Evolutionary conservation across 2,888 invertebrate species (phyloP).

Genomic region (Leucoptera coffeella): DNA sequence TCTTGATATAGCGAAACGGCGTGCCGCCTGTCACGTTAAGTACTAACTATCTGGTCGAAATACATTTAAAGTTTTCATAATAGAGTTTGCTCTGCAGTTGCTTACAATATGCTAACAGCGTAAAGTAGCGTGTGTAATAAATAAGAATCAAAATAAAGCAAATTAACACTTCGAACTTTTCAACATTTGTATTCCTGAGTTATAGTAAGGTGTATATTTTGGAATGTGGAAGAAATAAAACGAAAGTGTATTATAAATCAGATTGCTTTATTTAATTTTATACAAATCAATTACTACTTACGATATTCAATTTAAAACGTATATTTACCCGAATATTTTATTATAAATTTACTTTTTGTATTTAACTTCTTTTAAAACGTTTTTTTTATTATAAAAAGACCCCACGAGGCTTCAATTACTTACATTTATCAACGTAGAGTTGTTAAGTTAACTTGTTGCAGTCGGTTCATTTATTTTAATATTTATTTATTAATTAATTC

Average conservation of each 20-base stretch:
- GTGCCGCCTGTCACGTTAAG: too few species aligned
- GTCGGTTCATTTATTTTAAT: slow-evolving; percentile 21
- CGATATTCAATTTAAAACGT: slow-evolving; percentile 47
- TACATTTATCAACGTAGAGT: slow-evolving; percentile 42
- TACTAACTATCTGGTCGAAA: too few species aligned
- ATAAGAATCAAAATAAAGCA: too few species aligned
- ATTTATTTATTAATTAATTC: slow-evolving; percentile 24
- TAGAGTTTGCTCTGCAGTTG: too few species aligned
- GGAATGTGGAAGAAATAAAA: too few species aligned
- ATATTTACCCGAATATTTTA: slow-evolving; percentile 37
- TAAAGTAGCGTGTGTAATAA: too few species aligned
- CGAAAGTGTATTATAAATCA: slow-evolving; percentile 55
- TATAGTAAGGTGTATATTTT: too few species aligned
- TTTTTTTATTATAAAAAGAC: slow-evolving; percentile 44
- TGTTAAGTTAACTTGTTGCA: slow-evolving; percentile 34
- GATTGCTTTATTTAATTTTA: slow-evolving; percentile 56
- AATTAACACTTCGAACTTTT: too few species aligned
- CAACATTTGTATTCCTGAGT: too few species aligned
- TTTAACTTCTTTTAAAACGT: slow-evolving; percentile 21
- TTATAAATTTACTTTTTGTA: slow-evolving; percentile 50
- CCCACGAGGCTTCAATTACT: slow-evolving; percentile 49
- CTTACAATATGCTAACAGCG: too few species aligned
- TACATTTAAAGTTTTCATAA: too few species aligned
- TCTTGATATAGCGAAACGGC: too few species aligned
- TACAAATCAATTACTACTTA: slow-evolving; percentile 55